Base-by-base conservation (phyloP, 2,888 invertebrate genomes). In the Stenodera caucasica region DNA sequence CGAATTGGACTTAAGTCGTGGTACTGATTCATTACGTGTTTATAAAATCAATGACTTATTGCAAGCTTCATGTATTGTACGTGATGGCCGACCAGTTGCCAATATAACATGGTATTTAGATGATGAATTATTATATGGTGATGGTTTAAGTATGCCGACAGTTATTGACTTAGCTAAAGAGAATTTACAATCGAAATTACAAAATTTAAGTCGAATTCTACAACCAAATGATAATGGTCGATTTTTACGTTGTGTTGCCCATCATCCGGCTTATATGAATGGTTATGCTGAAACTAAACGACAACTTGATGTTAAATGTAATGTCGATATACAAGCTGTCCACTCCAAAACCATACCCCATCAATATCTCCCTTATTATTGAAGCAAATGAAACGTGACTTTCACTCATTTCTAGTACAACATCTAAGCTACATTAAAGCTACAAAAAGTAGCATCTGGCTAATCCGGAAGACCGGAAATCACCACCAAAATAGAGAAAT, bases 101-200 rank as follows among this genome's bases (percentile, higher is more conserved):
- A 90, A 88, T 71, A 87, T 92, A 67, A 84, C 85, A n/a, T 90
- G 92, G 86, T 88, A 81, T 71, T 77, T 92, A 50, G 89, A 88
- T 70, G 85, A 88, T 49, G 84, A 87, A 61, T 85, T 83, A 0
- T 81, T 91, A 23, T 80, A 84, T 2, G 82, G 69, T 0, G 61
- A 55, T 52, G 75, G 84, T 7, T 78, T 87, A 0, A 84, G 84
- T 69, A 81, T 83, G 72, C 83, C 86, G 0, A 81, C 83, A 21
- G 75, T 84, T 15, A 81, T 82, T 6, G 79, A 82, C 6, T 81
- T 83, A 14, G 82, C 84, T 0, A 83, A 84, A 18, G 81, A 83
- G 58, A 87, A 89, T 70, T 78, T 88, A 23, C 83, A 84, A 69
- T 86, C 89, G 26, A 85, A 88, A 59, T 79, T 84, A 15, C 89